phyloP scores from a whole-genome alignment of 2,113 vertebrate genomes.

The Columba livia region DNA sequence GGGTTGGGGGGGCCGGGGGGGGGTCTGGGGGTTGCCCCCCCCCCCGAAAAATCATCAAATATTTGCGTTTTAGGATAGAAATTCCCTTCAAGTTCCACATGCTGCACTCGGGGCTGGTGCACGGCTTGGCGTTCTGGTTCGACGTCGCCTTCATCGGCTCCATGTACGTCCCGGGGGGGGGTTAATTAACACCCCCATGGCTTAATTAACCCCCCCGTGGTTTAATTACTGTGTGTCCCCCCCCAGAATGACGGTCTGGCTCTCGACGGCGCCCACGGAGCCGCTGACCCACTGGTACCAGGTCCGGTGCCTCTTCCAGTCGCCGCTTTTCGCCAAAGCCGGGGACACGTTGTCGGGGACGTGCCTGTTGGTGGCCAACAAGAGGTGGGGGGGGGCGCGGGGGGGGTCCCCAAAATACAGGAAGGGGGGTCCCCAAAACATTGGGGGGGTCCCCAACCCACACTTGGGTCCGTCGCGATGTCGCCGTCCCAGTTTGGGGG shows the following conservation, averaged over 20 bases:
- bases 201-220: too few relatives aligned
- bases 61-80: conserved; percentile 83
- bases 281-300: conserved; percentile 97
- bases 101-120: conserved; percentile 92
- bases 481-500: too few relatives aligned
- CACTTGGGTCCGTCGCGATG: too few relatives aligned
- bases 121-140: conserved; percentile 95
- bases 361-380: conserved; percentile 90
- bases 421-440: too few relatives aligned
- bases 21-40: neutral
- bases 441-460: too few relatives aligned
- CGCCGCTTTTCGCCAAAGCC: conserved; percentile 92
- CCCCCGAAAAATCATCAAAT: neutral
- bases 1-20: too few relatives aligned
- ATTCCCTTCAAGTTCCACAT: conserved; percentile 98
- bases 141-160: conserved; percentile 94
- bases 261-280: conserved; percentile 93
- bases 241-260: conserved; percentile 90
- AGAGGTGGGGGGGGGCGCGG: conserved; percentile 77
- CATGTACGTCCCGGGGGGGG: conserved; percentile 77
- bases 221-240: neutral
- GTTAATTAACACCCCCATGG: neutral
- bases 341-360: conserved; percentile 96
- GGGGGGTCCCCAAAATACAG: neutral
- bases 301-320: conserved; percentile 93